These are phyloP conservation scores for Coracias cyanogaster DNA, from an alignment of 2,797 vertebrate species.

Conservation along the genomic window DNA sequence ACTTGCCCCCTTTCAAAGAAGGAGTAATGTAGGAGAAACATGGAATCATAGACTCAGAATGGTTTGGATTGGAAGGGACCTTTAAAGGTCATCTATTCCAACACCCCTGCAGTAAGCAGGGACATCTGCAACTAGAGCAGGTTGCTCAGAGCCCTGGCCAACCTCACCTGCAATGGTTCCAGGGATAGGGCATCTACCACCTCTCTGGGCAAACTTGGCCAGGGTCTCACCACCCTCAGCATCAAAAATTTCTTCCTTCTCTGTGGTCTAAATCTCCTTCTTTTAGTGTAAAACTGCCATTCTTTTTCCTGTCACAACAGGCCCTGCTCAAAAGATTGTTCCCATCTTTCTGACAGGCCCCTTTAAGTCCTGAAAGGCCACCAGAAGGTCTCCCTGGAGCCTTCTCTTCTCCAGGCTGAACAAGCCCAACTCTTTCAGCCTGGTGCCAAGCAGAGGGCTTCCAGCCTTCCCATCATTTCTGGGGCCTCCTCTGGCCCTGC, in stretches of 20 bases:
- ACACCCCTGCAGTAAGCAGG: not conserved
- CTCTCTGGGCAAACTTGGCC: not conserved
- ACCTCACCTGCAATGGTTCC: too few relatives aligned
- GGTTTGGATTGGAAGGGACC: not conserved
- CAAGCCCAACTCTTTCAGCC: too few relatives aligned
- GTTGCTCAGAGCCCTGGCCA: too few relatives aligned
- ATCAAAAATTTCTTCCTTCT: not conserved
- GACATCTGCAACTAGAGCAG: too few relatives aligned
- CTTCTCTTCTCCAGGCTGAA: not conserved
- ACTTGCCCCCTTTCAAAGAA: not conserved
- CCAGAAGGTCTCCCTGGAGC: not conserved
- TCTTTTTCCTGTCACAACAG: not conserved
- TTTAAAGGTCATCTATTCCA: not conserved
- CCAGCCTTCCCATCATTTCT: not conserved
- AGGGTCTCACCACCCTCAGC: not conserved
- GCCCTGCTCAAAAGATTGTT: not conserved
- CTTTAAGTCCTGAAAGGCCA: not conserved
- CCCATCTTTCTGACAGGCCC: not conserved
- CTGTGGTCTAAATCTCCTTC: not conserved
- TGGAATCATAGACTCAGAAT: not conserved
- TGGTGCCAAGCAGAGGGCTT: not conserved
- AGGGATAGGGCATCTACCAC: too few relatives aligned
- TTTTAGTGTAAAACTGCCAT: not conserved
- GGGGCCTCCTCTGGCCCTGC: not conserved
- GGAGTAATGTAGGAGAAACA: accelerated